These are phyloP conservation scores for Trichonephila inaurata DNA, from an alignment of 1,140 invertebrate species.

Conservation along the genomic window DNA sequence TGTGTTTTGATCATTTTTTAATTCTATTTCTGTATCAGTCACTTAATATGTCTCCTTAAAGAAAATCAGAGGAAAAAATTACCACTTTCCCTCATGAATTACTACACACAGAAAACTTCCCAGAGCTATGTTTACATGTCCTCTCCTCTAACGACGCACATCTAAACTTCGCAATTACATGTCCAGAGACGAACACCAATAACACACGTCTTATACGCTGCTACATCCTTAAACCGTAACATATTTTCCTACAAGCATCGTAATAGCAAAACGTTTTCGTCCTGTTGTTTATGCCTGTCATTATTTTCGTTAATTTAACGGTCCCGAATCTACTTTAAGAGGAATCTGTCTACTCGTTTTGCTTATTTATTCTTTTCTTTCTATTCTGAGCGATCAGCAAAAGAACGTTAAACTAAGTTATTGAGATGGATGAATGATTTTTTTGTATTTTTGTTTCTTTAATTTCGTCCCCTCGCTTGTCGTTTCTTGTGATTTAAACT, in stretches of 20 bases:
- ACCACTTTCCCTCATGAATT: no score
- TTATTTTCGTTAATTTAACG: conserved; percentile 55
- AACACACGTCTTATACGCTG: neutral
- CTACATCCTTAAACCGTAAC: neutral
- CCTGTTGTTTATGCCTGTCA: conserved; percentile 35
- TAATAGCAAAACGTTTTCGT: conserved; percentile 7
- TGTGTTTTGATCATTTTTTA: no score
- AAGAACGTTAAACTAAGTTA: conserved; percentile 33
- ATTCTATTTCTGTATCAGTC: no score
- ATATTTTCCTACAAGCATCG: conserved; percentile 1
- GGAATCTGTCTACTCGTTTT: neutral
- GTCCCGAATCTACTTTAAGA: conserved; percentile 25
- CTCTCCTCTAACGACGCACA: neutral
- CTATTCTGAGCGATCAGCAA: conserved; percentile 6
- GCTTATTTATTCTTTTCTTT: neutral
- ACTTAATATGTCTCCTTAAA: no score
- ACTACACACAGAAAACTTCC: no score
- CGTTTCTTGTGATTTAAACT: neutral
- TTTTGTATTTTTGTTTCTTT: neutral
- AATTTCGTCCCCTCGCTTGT: neutral
- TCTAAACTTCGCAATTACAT: conserved; percentile 33
- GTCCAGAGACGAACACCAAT: conserved; percentile 9
- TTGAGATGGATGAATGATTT: conserved; percentile 13
- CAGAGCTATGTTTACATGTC: neutral
- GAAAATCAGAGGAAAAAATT: no score